Base-by-base conservation (phyloP, 2,888 invertebrate species). In the Acleris cristana region DNA sequence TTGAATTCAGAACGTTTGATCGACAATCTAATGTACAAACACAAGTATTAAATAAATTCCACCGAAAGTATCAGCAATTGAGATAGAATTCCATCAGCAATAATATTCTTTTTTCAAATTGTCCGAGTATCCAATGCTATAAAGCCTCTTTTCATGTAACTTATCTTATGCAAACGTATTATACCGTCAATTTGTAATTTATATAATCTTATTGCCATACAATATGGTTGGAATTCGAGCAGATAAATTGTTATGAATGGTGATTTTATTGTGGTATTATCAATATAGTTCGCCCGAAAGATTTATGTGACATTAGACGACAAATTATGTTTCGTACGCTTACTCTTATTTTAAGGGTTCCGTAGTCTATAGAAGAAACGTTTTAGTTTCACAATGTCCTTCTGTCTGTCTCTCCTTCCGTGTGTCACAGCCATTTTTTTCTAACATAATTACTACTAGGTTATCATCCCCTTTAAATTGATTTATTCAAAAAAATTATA, bases 71-170 rank as follows among this genome's bases (percentile, higher is more conserved):
- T 48, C 7, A 14, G 8, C 3, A 6, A 34, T 57, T 48, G 23
- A 53, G 45, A 26, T 23, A 16, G 53, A 53, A 58, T 23, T 66
- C n/a, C 5, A 53, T 53, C 45, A 26, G 30, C 18, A 12, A n/a
- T 0, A 18, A 51, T 40, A 18, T 53, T 40, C 14, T 44, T 40
- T 49, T 16, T 58, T 14, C 40, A 54, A 63, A 67, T 53, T 62
- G 48, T 58, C 56, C 61, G 59, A 58, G 30, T 34, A 49, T 34
- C 66, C 45, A 62, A 67, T 45, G 77, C 78, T 79, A 79, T 83
- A 83, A 83, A 83, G 77, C 79, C 82, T 81, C 81, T 82, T 82
- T 83, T 83, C 83, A 82, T 81, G 83, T 81, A 83, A 83, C 83
- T 34, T 83, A 83, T 82, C 81, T 79, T 73, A 67, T 74, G n/a